phyloP scores from a whole-genome alignment of 2,113 vertebrate genomes.

The Cheilinus undulatus region DNA sequence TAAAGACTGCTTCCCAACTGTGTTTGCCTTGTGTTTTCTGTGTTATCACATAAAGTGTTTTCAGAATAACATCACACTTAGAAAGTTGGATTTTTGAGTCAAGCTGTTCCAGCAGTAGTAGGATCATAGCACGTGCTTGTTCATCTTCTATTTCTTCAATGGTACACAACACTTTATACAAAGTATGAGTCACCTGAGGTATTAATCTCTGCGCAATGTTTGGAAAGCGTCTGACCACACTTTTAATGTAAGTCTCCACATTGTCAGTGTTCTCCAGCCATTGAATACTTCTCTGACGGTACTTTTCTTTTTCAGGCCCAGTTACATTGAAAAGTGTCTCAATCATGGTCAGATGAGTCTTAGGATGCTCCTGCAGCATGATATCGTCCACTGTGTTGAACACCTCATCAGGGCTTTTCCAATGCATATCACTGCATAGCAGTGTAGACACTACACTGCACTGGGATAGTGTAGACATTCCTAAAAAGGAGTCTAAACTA shows the following conservation, averaged over 20 bases:
- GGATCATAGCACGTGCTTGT: not conserved
- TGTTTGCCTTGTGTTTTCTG: conserved; percentile 58
- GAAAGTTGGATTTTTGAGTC: fast-evolving
- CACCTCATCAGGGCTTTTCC: not conserved
- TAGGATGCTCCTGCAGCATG: conserved; percentile 65
- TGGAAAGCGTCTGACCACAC: conserved; percentile 45
- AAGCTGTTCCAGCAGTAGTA: conserved; percentile 43
- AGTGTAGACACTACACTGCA: no score
- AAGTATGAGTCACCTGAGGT: fast-evolving
- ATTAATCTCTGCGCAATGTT: fast-evolving
- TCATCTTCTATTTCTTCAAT: conserved; percentile 55
- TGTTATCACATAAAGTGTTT: conserved; percentile 55
- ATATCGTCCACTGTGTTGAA: not conserved
- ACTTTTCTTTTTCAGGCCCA: fast-evolving
- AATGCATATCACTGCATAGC: fast-evolving
- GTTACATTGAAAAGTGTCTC: conserved; percentile 27
- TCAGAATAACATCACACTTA: fast-evolving
- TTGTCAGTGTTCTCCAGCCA: conserved; percentile 61
- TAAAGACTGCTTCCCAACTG: conserved; percentile 30
- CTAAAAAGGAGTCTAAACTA: not conserved
- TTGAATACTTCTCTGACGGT: conserved; percentile 31
- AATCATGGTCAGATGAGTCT: conserved; percentile 2
- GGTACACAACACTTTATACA: conserved; percentile 44
- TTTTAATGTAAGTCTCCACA: conserved; percentile 33
- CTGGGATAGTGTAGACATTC: no score